Percentiles rank a stretch among this genome's conserved stretches.
phyloP scores from a whole-genome alignment of 2,888 invertebrate genomes.

The Amiota communis region DNA sequence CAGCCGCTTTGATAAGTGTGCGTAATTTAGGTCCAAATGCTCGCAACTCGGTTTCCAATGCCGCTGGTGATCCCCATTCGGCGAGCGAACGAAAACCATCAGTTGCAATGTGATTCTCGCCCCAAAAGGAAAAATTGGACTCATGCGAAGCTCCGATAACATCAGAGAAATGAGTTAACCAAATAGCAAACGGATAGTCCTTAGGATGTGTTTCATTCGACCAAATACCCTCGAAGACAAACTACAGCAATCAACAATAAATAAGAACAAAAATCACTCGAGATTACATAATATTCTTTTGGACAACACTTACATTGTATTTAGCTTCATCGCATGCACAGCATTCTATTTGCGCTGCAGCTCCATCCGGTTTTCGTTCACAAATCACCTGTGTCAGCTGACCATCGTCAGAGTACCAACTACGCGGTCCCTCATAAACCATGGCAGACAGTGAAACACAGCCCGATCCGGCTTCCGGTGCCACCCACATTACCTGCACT shows the following conservation, averaged over 20 bases:
- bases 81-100: constrained; percentile 88
- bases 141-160: constrained; percentile 96
- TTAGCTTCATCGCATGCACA: constrained; percentile 98
- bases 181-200: constrained; percentile 91
- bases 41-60: constrained; percentile 91
- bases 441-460: constrained; percentile 92
- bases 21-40: constrained; percentile 84
- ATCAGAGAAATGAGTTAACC: constrained; percentile 97
- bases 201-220: constrained; percentile 96
- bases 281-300: neutral
- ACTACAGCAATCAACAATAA: constrained; percentile 72
- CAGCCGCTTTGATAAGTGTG: constrained; percentile 91
- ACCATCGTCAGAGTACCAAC: constrained; percentile 94
- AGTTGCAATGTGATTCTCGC: constrained; percentile 87
- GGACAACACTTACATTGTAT: constrained; percentile 80
- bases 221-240: constrained; percentile 95
- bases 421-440: constrained; percentile 84
- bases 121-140: constrained; percentile 92
- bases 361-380: constrained; percentile 79
- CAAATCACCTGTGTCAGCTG: constrained; percentile 86
- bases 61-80: constrained; percentile 84
- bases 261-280: neutral
- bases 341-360: constrained; percentile 79
- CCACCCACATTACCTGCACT: constrained; percentile 92
- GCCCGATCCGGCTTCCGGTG: constrained; percentile 87